Base-by-base conservation (phyloP, 2,113 vertebrate genomes). In the Tragulus kanchil region DNA sequence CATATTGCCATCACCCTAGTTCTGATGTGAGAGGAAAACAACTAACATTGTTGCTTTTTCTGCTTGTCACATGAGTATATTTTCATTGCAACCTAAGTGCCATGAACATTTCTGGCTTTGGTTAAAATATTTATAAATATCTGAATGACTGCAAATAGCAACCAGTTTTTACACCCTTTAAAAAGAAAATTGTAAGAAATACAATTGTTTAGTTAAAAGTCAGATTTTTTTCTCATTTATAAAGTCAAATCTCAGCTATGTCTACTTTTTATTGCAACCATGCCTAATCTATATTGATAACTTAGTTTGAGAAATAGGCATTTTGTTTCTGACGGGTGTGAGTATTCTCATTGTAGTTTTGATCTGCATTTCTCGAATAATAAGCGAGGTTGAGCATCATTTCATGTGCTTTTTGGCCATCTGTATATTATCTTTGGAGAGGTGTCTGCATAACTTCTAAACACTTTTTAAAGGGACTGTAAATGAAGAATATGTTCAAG, bases 151-250 rank as follows among this genome's bases (percentile, higher is more conserved):
- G 0, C 50, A 65, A 56, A 84, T 50, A 54, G 54, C 15, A 26
- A 54, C 8, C 8, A 86, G 3, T 17, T 61, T 78, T 88, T 88
- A 67, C 11, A 61, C 16, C 4, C 11, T 86, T 50, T 82, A 50
- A 93, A 95, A 77, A 65, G n/a, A 79, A 89, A 82, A 84, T 73
- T 85, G 1, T 19, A 65, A 84, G 42, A 92, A 96, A 79, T 69
- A 6, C 16, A 64, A 19, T 50, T 52, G 5, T 61, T 92, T 59
- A 58, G 13, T 83, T 83, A n/a, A 95, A 94, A 52, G 50, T 85
- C 13, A 56, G 59, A 71, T 71, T 82, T 94, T 82, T 94, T 83
- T 58, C 10, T 42, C 13, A 62, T 42, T 54, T 73, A 73, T 71
- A 73, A 67, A 95, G 21, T 61, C n/a, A 89, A 56, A 48, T 8